These are phyloP conservation scores for Drosophila sp. DNA, from an alignment of 1,140 invertebrate species.

Conservation along the genomic window DNA sequence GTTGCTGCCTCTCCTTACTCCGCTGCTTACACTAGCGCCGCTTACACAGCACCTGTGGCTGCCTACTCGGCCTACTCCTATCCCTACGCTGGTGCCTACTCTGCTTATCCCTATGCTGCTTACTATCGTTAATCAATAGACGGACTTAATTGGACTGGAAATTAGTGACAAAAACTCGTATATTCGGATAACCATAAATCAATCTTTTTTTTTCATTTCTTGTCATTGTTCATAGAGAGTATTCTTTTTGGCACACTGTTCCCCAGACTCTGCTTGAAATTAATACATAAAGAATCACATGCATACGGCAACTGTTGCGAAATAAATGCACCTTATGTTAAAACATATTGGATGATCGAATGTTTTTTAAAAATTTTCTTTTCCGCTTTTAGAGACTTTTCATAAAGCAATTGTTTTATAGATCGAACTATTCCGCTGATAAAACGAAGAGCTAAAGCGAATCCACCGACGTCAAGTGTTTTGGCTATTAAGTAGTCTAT, in stretches of 20 bases:
- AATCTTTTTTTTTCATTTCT: constrained; percentile 9
- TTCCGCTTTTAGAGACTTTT: too few relatives aligned
- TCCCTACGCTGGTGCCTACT: constrained; percentile 58
- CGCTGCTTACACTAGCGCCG: constrained; percentile 66
- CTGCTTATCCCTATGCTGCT: constrained; percentile 59
- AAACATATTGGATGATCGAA: constrained; percentile 43
- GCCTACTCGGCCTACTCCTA: constrained; percentile 71
- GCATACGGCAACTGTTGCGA: constrained; percentile 30
- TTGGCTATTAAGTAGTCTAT: too few relatives aligned
- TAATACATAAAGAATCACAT: constrained; percentile 27
- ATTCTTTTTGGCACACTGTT: constrained; percentile 31
- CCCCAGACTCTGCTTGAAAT: constrained; percentile 25
- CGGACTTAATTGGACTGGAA: background rate
- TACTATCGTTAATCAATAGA: constrained; percentile 65
- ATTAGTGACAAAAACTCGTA: background rate
- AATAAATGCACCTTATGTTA: constrained; percentile 75
- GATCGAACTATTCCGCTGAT: too few relatives aligned
- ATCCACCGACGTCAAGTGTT: too few relatives aligned
- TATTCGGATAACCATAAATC: background rate
- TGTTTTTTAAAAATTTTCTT: background rate
- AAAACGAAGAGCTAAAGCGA: too few relatives aligned
- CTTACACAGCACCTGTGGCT: constrained; percentile 69
- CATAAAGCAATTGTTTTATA: too few relatives aligned
- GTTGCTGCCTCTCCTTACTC: constrained; percentile 71
- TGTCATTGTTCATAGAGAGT: constrained; percentile 14